A percentile compares a stretch with the other conserved stretches of the same genome.
Evolutionary conservation across 1,140 invertebrate genomes (phyloP).

Genomic region (Trichonephila clavipes): DNA sequence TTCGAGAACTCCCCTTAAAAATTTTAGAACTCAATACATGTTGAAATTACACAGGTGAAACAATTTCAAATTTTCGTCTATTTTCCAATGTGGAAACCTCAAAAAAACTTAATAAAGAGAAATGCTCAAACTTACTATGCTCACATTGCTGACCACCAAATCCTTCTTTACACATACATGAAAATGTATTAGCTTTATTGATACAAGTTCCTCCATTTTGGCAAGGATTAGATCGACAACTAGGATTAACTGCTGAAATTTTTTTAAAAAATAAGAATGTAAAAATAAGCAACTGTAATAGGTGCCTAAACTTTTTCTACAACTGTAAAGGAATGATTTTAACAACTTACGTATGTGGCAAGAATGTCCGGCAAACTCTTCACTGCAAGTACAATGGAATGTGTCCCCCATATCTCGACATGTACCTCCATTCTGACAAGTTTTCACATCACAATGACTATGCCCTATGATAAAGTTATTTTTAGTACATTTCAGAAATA

Average conservation of each 20-base stretch:
- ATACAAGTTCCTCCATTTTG: slow-evolving; percentile 95
- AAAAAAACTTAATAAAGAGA: neutral
- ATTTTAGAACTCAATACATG: too few relatives aligned
- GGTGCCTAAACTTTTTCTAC: too few relatives aligned
- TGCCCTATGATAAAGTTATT: slow-evolving; percentile 84
- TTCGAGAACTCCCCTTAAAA: too few relatives aligned
- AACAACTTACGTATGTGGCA: slow-evolving; percentile 86
- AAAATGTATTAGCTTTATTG: slow-evolving; percentile 79
- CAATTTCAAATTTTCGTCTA: too few relatives aligned
- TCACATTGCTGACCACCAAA: slow-evolving; percentile 87
- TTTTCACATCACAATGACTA: slow-evolving; percentile 90
- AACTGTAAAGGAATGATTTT: neutral
- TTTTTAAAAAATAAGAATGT: too few relatives aligned
- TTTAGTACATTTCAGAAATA: slow-evolving; percentile 53
- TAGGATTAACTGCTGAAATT: slow-evolving; percentile 64
- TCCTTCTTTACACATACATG: slow-evolving; percentile 87
- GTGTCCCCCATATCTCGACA: slow-evolving; percentile 91
- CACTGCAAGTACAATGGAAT: slow-evolving; percentile 89
- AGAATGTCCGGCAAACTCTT: slow-evolving; percentile 88
- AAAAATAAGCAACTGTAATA: too few relatives aligned
- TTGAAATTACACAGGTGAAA: too few relatives aligned
- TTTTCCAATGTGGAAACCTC: too few relatives aligned
- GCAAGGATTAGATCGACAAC: slow-evolving; percentile 84
- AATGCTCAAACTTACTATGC: slow-evolving; percentile 72
- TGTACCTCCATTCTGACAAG: slow-evolving; percentile 90